These are phyloP conservation scores for Falco berigora DNA, from an alignment of 2,797 vertebrate genomes.

Conservation along the genomic window DNA sequence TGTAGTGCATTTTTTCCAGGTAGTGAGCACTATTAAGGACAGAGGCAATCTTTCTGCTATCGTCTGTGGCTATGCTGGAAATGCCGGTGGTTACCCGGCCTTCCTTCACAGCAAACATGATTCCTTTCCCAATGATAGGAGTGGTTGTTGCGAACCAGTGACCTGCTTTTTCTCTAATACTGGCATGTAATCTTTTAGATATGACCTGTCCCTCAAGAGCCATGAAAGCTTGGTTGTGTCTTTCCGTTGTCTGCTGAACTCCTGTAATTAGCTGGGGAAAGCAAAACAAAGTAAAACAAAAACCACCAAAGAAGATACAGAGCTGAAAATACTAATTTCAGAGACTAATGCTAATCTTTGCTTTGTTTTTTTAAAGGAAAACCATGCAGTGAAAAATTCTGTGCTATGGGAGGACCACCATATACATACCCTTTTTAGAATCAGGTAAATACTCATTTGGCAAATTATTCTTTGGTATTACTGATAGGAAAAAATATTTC, in stretches of 20 bases:
- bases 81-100: constrained; percentile 86
- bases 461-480: not conserved
- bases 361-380: not conserved
- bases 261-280: constrained; percentile 88
- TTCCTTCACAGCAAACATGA: constrained; percentile 96
- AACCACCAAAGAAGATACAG: not conserved
- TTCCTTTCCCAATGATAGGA: constrained; percentile 91
- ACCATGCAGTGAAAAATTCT: not conserved
- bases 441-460: not conserved
- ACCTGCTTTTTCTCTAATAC: constrained; percentile 86
- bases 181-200: constrained; percentile 84
- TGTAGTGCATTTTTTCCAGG: constrained; percentile 94
- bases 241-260: constrained; percentile 93
- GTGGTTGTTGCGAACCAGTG: constrained; percentile 97
- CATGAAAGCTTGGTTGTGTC: constrained; percentile 97
- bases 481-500: not conserved
- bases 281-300: not conserved
- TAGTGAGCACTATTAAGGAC: constrained; percentile 94
- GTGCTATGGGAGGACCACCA: not conserved
- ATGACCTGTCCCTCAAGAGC: constrained; percentile 94
- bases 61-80: constrained; percentile 88
- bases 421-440: accelerated
- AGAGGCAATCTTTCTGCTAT: constrained; percentile 90
- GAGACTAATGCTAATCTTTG: not conserved
- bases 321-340: not conserved